A percentile compares a stretch with the other conserved stretches of the same genome.
phyloP scores from a whole-genome alignment of 2,888 invertebrate genomes.

The Timandra comae region DNA sequence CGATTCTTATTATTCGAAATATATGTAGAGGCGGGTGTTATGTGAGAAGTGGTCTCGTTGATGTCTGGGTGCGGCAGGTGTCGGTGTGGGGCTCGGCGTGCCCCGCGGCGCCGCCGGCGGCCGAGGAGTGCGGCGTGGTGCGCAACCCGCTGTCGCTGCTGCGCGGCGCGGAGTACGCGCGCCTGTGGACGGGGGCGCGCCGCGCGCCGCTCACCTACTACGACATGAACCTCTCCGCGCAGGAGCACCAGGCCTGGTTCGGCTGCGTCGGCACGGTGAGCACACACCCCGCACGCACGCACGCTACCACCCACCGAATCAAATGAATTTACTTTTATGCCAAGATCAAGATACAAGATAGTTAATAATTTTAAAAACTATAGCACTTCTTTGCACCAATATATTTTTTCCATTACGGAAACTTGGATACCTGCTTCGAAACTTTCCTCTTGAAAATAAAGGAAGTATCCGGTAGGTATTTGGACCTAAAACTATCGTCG shows the following conservation, averaged over 20 bases:
- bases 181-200: conserved; percentile 93
- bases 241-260: conserved; percentile 90
- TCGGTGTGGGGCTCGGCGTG: conserved; percentile 81
- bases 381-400: too few species aligned
- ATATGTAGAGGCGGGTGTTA: too few species aligned
- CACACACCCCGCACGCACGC: conserved; percentile 93
- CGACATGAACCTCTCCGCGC: conserved; percentile 99
- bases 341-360: too few species aligned
- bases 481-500: too few species aligned
- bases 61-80: conserved; percentile 85
- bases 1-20: too few species aligned
- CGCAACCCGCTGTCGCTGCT: conserved; percentile 96
- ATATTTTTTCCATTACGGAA: too few species aligned
- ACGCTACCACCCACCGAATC: conserved; percentile 93
- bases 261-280: conserved; percentile 33
- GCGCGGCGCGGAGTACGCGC: conserved; percentile 96
- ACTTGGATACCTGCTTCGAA: too few species aligned
- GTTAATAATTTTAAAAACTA: too few species aligned
- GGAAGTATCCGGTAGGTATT: too few species aligned
- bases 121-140: conserved; percentile 90
- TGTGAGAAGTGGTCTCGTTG: too few species aligned
- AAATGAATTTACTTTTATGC: too few species aligned
- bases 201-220: conserved; percentile 98
- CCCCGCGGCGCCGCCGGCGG: conserved; percentile 88
- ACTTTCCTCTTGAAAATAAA: too few species aligned